Base-by-base conservation (phyloP, 2,113 vertebrate species). In the Hydrochoerus hydrochaeris region DNA sequence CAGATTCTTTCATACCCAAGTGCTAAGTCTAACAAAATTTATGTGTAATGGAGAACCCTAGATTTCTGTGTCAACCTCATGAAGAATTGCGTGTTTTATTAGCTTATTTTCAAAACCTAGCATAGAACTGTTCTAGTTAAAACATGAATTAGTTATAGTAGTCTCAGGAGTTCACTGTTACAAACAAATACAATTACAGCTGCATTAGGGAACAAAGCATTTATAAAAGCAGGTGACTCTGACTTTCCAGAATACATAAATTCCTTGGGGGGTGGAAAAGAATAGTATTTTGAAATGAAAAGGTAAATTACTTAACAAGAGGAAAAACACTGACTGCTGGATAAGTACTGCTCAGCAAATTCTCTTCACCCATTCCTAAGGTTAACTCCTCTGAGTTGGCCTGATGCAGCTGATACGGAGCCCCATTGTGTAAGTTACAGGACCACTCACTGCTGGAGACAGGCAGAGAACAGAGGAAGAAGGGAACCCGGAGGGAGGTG, bases 261-360 rank as follows among this genome's bases (percentile, higher is more conserved):
- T 86, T 96, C 90, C 54, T 83, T 35, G 54, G 41, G 84, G 60
- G 90, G 7, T 88, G 78, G 24, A 14, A 88, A 93, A 91, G 73
- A 65, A 83, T 63, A 84, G 57, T 22, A 11, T 75, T 90, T 90
- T 73, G 28, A 77, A 90, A n/a, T 90, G 89, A 81, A 80, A 90
- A 63, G 58, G n/a, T 80, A 87, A 92, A 65, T 46, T 69, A 57
- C 24, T 49, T 52, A 82, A 71, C 32, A 85, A 69, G 78, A 95
- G 17, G 60, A 54, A 82, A 88, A 90, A 49, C 12, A 65, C 46
- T 28, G 65, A 60, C 44, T 83, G 24, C 28, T 35, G 41, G 8
- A 67, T 38, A 65, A 8, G 65, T 44, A 58, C n/a, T 11, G 58
- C 38, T 85, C 90, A 67, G 65, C 77, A 78, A 60, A 91, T 73